Conservation (phyloP, 2,113 vertebrate species). For the Ellobius talpinus region DNA sequence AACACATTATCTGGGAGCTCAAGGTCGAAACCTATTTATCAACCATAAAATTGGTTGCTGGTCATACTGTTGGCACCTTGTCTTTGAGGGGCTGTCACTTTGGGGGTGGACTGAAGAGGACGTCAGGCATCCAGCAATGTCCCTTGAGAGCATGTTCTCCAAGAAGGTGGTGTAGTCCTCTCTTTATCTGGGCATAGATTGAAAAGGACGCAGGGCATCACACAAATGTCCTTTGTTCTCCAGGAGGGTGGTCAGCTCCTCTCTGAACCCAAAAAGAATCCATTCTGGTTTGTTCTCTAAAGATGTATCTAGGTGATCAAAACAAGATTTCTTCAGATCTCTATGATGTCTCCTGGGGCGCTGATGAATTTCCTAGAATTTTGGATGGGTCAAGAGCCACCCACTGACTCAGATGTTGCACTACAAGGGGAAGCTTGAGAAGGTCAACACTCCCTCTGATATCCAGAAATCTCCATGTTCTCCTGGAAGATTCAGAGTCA, state of each 20-base stretch:
- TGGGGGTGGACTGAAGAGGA: background rate
- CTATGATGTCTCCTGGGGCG: background rate
- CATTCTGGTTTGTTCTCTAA: background rate
- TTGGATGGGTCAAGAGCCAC: background rate
- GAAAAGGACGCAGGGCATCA: background rate
- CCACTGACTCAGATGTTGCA: background rate
- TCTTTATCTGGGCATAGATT: background rate
- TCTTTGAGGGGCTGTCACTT: conserved; percentile 56
- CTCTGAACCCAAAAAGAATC: conserved; percentile 27
- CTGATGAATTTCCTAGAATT: background rate
- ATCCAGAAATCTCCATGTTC: background rate
- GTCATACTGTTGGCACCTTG: conserved; percentile 45
- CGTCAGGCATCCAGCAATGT: background rate
- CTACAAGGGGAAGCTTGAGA: background rate
- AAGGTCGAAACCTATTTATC: conserved; percentile 61
- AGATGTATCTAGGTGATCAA: background rate
- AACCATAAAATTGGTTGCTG: conserved; percentile 71
- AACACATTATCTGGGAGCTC: conserved; percentile 71
- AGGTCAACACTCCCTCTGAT: background rate
- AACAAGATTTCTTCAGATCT: conserved; percentile 40
- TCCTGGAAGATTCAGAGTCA: background rate
- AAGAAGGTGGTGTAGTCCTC: background rate
- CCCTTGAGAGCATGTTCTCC: conserved; percentile 18
- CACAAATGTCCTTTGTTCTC: background rate
- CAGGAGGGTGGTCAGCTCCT: background rate